Percentiles rank a stretch among this genome's conserved stretches.
phyloP scores from a whole-genome alignment of 1,140 invertebrate species.

The Meloidogyne hapla region DNA sequence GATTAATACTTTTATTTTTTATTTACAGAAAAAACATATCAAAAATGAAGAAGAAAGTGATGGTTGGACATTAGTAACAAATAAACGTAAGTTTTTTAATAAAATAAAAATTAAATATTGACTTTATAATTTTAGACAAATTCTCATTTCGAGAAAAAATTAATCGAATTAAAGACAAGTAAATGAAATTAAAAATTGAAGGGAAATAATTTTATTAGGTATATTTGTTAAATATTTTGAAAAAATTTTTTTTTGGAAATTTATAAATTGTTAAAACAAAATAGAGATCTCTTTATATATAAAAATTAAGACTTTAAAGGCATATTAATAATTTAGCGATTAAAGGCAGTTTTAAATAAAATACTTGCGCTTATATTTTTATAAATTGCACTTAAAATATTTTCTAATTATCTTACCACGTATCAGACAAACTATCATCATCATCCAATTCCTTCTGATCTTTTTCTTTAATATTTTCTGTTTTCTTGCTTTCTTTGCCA shows the following conservation, averaged over 20 bases:
- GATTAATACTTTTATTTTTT: too few relatives aligned
- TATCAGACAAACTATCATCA: background rate
- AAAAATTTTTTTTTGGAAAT: too few relatives aligned
- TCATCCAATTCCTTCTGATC: background rate
- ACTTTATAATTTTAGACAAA: conserved; percentile 26
- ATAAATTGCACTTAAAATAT: background rate
- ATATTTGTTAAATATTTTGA: too few relatives aligned
- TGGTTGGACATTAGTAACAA: conserved; percentile 28
- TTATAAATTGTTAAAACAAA: background rate
- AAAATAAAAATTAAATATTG: background rate
- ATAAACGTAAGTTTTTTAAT: conserved; percentile 2
- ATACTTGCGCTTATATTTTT: too few relatives aligned
- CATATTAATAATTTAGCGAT: background rate
- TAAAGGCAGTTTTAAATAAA: conserved; percentile 2
- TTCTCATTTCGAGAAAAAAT: conserved; percentile 30
- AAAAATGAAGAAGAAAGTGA: conserved; percentile 11
- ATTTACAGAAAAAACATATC: background rate
- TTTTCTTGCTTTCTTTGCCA: background rate
- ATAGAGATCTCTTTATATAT: background rate
- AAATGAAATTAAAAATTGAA: background rate
- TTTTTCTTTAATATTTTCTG: background rate
- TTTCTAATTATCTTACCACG: background rate
- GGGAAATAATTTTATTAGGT: too few relatives aligned
- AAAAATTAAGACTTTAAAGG: background rate
- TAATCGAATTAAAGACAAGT: background rate